Base-by-base conservation (phyloP, 2,797 vertebrate species). In the Leuciscus waleckii region DNA sequence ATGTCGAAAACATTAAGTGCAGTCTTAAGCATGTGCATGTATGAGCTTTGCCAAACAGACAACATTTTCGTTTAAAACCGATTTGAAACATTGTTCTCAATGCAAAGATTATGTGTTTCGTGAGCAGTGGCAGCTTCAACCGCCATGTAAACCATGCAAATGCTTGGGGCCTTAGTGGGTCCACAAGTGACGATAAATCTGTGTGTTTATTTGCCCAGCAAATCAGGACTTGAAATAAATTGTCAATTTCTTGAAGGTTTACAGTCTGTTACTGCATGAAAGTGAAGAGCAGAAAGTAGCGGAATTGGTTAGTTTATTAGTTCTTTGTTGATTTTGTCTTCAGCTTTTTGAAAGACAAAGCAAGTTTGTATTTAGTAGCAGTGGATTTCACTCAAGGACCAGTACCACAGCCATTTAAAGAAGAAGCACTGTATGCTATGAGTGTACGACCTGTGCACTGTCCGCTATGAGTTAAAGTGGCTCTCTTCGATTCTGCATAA, bases 311-410 rank as follows among this genome's bases (percentile, higher is more conserved):
- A 79, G 56, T 63, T 63, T 43, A 63, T 79, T 79, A 79, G n/a
- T 41, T 35, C 23, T 56, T 39, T 9, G 21, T n/a, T 76, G 19
- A 21, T 41, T 61, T 77, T 41, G 23, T 19, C 26, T 26, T 39
- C 11, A 77, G 54, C 21, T 61, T 78, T 78, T 78, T 17, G 35
- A 43, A 78, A 63, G 56, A 78, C n/a, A 43, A 79, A 43, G 56
- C 76, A 43, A 79, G 54, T 78, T 16, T 41, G 75, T 37, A 63
- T 79, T 79, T 79, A 79, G 76, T 17, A 79, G 76, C 56, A 7
- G n/a, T 79, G 76, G 76, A 79, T 63, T 43, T 43, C 58, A 79
- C 76, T 43, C 56, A 19, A 0, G 0, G 16, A 79, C 43, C 76
- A 63, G n/a, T 43, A 43, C 39, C 76, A 63, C 56, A 63, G 76